Base-by-base conservation (phyloP, 2,113 vertebrate genomes). In the Tenebrosternarchus preto region DNA sequence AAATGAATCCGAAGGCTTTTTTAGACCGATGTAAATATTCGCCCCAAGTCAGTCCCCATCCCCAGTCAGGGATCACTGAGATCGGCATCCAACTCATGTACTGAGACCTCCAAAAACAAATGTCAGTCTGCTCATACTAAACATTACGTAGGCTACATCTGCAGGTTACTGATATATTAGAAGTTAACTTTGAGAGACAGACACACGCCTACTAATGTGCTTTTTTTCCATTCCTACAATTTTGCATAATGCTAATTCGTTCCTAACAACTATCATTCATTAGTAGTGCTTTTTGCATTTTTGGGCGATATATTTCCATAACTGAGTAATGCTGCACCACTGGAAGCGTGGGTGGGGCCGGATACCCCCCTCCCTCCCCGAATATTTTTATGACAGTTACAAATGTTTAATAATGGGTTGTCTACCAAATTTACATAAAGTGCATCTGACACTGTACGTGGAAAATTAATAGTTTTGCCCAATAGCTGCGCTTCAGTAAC, bases 1-100 rank as follows among this genome's bases (percentile, higher is more conserved):
- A 71, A 72, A 79, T 25, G 59, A 27, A 16, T 60, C 78, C 59
- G 33, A 55, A 36, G 60, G 69, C 36, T 33, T 63, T 67, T 64
- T 80, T 33, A 53, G 43, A 33, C n/a, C 8, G 69, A 6, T 73
- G 69, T 64, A 80, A 79, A 79, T 68, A 53, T 79, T 36, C 33
- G 9, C 22, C 31, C 0, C n/a, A n/a, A n/a, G n/a, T n/a, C n/a
- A n/a, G 22, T 61, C 36, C 31, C 50, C 36, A 31, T 36, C 24
- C 22, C 5, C 0, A 3, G 31, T 69, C n/a, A 11, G 31, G 33
- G 19, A 55, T 57, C 16, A 11, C 36, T 16, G 20, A 8, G n/a
- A 24, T 39, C n/a, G n/a, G 1, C 29, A 19, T 36, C 16, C 68
- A n/a, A 0, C 29, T 72, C 20, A 33, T 29, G 5, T 11, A 31